Base-by-base conservation (phyloP, 1,140 invertebrate genomes). In the Calephelis nemesis region DNA sequence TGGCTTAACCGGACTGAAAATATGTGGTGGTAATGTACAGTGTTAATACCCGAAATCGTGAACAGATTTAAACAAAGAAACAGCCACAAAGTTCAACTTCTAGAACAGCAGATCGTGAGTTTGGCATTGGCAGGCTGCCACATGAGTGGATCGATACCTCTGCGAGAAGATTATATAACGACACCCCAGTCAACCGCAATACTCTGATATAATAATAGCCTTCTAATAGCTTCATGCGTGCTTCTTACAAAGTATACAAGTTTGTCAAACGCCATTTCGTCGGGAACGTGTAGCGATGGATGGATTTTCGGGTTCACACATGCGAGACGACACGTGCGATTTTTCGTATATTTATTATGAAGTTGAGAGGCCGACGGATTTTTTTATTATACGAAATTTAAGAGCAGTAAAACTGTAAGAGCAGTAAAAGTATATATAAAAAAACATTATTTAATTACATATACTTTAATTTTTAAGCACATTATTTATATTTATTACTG, bases 41-140 rank as follows among this genome's bases (percentile, higher is more conserved):
- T 45, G 42, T 45, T 45, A 52, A 13, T 5, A 15, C 13, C 42
- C 7, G 7, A 19, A 47, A 63, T 8, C 42, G 12, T 19, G 62
- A 63, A 13, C 13, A 63, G 10, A 63, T 45, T 65, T 54, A 47
- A 42, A 66, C 62, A 64, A 64, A 49, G 47, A 7, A n/a, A 19
- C 58, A 12, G 66, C 13, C 19, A 15, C 73, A 69, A 78, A 68
- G 77, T 74, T 65, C 48, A 74, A 81, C 76, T 85, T 85, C 75
- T 79, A 82, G 77, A 80, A 74, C 63, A 81, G 75, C 69, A 75
- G 73, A 79, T 77, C 70, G 74, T 72, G 70, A 81, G 73, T 79
- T 84, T 82, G 78, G 80, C 82, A 81, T 83, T 90, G 87, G 87
- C 86, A 80, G 67, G 48, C 68, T 83, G 85, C 87, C 87, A 88